Conservation (phyloP, 1,140 invertebrate genomes). For the Temnothorax nylanderi region DNA sequence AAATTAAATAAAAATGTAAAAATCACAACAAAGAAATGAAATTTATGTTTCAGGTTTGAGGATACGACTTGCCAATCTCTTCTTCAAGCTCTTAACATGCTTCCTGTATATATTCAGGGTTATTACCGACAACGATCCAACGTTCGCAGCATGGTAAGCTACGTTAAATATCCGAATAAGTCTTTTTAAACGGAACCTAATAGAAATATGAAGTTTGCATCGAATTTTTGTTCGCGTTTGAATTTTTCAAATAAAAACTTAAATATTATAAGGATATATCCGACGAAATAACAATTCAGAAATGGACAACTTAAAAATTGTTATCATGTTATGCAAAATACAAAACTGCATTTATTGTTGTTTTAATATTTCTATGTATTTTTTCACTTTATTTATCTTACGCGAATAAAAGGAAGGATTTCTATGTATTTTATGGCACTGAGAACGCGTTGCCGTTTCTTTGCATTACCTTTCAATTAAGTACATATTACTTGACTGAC, state of each 20-base stretch:
- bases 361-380: not conserved
- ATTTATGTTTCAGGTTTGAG: conserved; percentile 92
- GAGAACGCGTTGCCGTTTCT: not conserved
- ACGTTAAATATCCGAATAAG: not conserved
- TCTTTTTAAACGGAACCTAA: not conserved
- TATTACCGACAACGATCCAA: conserved; percentile 94
- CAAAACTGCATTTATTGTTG: not conserved
- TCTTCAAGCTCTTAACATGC: conserved; percentile 98
- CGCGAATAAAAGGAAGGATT: not conserved
- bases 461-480: not conserved
- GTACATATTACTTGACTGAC: not conserved
- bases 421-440: not conserved
- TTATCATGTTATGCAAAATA: not conserved
- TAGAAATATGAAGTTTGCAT: not conserved
- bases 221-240: not conserved
- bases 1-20: not conserved
- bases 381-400: not conserved
- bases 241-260: conserved; percentile 2
- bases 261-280: conserved; percentile 1
- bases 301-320: not conserved
- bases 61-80: conserved; percentile 98
- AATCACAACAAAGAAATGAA: conserved; percentile 1
- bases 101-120: conserved; percentile 98
- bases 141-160: conserved; percentile 94
- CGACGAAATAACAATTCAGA: too few relatives aligned